A percentile compares a stretch with the other conserved stretches of the same genome.
Evolutionary conservation across 2,113 vertebrate genomes (phyloP).

Genomic region (Callorhinus ursinus): DNA sequence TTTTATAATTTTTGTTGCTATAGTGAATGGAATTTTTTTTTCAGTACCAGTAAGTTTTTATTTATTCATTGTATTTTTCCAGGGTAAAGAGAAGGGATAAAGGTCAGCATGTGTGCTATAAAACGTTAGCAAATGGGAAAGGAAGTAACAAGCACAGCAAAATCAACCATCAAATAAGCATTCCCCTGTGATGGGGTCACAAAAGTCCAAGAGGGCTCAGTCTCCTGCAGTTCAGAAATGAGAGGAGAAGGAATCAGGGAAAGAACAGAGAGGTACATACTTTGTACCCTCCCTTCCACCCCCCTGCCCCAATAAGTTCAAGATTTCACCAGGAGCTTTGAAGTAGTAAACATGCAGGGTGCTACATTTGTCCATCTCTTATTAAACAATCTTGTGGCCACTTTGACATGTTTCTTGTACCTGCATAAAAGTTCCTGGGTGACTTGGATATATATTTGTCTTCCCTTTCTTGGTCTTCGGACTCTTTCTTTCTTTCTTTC

Average conservation of each 20-base stretch:
- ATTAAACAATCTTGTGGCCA: not conserved
- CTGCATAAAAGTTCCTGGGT: not conserved
- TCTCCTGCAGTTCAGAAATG: not conserved
- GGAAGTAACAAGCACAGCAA: not conserved
- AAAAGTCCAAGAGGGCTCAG: not conserved
- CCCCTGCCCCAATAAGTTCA: not conserved
- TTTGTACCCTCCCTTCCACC: not conserved
- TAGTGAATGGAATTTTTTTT: not conserved
- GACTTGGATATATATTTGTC: not conserved
- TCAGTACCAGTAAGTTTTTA: not conserved
- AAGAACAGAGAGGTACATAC: not conserved
- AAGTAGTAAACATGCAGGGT: not conserved
- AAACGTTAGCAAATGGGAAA: not conserved
- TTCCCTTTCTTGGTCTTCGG: not conserved
- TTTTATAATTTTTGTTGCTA: conserved; percentile 1
- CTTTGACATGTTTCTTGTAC: not conserved
- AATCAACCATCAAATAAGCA: not conserved
- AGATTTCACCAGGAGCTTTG: not conserved
- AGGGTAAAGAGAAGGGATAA: not conserved
- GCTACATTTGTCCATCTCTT: not conserved
- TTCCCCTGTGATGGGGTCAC: not conserved
- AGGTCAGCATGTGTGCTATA: not conserved
- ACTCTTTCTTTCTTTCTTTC: no score
- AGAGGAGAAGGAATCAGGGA: not conserved
- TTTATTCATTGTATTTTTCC: not conserved